These are phyloP conservation scores for Lithobates pipiens DNA, from an alignment of 2,797 vertebrate genomes.

Conservation along the genomic window DNA sequence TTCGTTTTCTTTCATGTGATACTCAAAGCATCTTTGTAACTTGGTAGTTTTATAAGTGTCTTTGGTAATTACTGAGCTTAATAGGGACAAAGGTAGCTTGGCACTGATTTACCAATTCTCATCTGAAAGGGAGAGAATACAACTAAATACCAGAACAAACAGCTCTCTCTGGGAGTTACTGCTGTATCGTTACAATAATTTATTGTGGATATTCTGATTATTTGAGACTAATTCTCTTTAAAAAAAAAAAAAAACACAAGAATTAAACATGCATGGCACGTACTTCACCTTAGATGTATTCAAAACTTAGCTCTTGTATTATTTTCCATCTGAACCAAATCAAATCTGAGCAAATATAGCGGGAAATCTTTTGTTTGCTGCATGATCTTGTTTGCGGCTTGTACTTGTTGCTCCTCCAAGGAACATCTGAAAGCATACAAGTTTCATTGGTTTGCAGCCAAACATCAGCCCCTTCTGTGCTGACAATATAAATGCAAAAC, in stretches of 20 bases:
- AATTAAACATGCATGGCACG: neutral
- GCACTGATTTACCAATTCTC: too few species aligned
- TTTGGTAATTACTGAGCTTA: too few species aligned
- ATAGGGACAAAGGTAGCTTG: too few species aligned
- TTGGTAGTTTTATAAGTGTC: too few species aligned
- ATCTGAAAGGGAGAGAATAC: too few species aligned
- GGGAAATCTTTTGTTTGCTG: constrained; percentile 2
- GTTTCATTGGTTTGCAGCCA: constrained; percentile 22
- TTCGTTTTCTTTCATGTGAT: too few species aligned
- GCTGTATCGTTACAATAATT: too few species aligned
- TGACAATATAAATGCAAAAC: constrained; percentile 36
- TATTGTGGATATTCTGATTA: neutral
- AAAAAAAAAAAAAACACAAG: neutral
- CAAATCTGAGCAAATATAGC: neutral
- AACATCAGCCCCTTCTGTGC: constrained; percentile 11
- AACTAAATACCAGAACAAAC: too few species aligned
- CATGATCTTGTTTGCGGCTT: neutral
- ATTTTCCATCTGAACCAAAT: neutral
- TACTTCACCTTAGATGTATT: neutral
- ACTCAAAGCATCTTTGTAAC: too few species aligned
- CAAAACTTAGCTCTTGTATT: neutral
- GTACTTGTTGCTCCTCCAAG: constrained; percentile 2
- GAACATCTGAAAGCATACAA: neutral
- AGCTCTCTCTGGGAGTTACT: too few species aligned
- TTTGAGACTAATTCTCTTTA: neutral